Percentiles rank a stretch among this genome's conserved stretches.
phyloP scores from a whole-genome alignment of 2,888 invertebrate genomes.

The Exocentrus adspersus region DNA sequence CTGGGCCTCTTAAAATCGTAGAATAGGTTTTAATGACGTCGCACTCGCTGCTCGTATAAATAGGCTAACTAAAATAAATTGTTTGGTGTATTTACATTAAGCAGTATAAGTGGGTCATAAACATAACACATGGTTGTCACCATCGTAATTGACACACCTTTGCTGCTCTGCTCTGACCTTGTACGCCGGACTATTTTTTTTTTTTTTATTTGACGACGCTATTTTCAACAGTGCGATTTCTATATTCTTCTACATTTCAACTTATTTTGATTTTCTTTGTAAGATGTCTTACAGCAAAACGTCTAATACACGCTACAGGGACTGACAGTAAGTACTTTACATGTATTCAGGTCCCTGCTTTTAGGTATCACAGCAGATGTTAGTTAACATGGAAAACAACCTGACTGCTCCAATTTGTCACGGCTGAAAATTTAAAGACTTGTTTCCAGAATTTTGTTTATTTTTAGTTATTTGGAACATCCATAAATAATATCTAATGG shows the following conservation, averaged over 20 bases:
- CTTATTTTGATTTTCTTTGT: no score
- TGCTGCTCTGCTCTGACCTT: constrained; percentile 14
- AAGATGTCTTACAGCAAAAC: no score
- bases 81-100: constrained; percentile 24
- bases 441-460: constrained; percentile 8
- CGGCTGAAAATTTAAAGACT: constrained; percentile 6
- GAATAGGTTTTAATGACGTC: constrained; percentile 1
- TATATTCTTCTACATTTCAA: background rate
- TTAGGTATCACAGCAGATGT: constrained; percentile 5
- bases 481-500: constrained; percentile 8
- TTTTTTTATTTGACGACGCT: background rate
- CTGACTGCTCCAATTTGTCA: constrained; percentile 4
- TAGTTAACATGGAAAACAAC: constrained; percentile 5
- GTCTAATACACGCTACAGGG: no score
- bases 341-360: background rate
- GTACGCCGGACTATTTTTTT: constrained; percentile 1
- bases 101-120: constrained; percentile 23
- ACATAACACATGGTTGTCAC: constrained; percentile 1
- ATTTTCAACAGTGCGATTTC: background rate
- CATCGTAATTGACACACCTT: constrained; percentile 22
- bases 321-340: no score
- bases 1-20: background rate
- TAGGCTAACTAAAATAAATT: constrained; percentile 21
- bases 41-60: background rate
- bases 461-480: background rate